phyloP scores from a whole-genome alignment of 2,888 invertebrate genomes.

The Cetonia aurata region DNA sequence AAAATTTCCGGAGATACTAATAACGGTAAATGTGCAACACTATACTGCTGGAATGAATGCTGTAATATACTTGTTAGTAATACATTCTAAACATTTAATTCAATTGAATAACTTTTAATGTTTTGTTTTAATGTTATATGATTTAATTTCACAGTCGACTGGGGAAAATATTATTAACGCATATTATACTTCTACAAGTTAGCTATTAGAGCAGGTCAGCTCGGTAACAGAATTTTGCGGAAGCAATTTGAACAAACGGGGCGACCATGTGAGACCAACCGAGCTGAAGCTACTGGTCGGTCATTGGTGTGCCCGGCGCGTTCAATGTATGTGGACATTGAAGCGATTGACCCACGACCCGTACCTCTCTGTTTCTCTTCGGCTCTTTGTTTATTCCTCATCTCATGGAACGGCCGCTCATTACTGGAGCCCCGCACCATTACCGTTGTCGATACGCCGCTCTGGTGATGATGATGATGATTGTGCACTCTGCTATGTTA shows the following conservation, averaged over 20 bases:
- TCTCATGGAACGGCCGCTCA: conserved; percentile 29
- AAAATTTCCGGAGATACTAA: too few species aligned
- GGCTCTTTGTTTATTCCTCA: conserved; percentile 24
- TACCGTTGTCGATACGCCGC: conserved; percentile 36
- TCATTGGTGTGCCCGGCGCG: background rate
- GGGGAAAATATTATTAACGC: background rate
- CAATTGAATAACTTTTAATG: too few species aligned
- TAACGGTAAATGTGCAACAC: too few species aligned
- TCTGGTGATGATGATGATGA: conserved; percentile 30
- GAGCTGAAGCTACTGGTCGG: conserved; percentile 26
- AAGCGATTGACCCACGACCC: conserved; percentile 46
- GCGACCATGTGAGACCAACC: conserved; percentile 16
- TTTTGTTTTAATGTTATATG: too few species aligned
- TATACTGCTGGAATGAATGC: too few species aligned
- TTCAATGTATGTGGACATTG: conserved; percentile 12
- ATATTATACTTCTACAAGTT: background rate
- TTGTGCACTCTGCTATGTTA: conserved; percentile 44
- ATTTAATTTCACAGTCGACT: too few species aligned
- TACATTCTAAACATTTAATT: too few species aligned
- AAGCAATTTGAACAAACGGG: conserved; percentile 24
- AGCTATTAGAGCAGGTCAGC: conserved; percentile 7
- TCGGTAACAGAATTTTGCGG: background rate
- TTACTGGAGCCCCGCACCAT: conserved; percentile 34
- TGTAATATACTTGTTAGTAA: too few species aligned
- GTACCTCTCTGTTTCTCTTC: conserved; percentile 26